Evolutionary conservation across 2,888 invertebrate species (phyloP), one percentile per base, ranked within the genome.

Genomic region (Hirtodrosophila trivittata): DNA sequence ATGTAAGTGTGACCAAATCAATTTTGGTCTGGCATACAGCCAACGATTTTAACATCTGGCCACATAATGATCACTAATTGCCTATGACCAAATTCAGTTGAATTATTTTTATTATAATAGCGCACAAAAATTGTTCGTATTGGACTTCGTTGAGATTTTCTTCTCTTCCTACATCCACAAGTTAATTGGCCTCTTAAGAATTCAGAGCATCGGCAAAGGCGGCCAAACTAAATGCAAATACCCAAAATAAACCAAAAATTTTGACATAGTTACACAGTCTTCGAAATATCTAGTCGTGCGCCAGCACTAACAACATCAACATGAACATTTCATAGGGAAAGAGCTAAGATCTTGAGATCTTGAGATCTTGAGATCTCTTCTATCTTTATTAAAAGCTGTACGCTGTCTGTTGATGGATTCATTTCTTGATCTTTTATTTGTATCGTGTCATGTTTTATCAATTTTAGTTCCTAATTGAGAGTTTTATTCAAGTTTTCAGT

Each of bases 171-270:
- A 7, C 33, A 58, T 46, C 38, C 56, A 52, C 54, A 82, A 83
- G 86, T 84, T 87, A 84, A 86, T 84, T 84, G 83, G 81, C 87
- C 87, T 80, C 77, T 83, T 59, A 77, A 75, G 77, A 71, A 85
- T 82, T 70, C 57, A 54, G 58, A 51, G 50, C 41, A 65, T 18
- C 60, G 51, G 55, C 66, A 50, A 26, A 49, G 43, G 41, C 58
- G 45, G 39, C 47, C 56, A 52, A 41, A 60, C 69, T 68, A 82
- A 75, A 87, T 77, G 72, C 64, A 72, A 74, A 52, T 21, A 25
- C 70, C 67, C 59, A 75, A 80, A 81, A 85, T 83, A 77, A 72
- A 81, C 49, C 30, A 32, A 63, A 47, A 63, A 42, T 59, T 62
- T 72, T 82, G 81, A 82, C 81, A 82, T 57, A 86, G 80, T 86